Base-by-base conservation (phyloP, 2,113 vertebrate genomes). In the Nymphicus hollandicus region DNA sequence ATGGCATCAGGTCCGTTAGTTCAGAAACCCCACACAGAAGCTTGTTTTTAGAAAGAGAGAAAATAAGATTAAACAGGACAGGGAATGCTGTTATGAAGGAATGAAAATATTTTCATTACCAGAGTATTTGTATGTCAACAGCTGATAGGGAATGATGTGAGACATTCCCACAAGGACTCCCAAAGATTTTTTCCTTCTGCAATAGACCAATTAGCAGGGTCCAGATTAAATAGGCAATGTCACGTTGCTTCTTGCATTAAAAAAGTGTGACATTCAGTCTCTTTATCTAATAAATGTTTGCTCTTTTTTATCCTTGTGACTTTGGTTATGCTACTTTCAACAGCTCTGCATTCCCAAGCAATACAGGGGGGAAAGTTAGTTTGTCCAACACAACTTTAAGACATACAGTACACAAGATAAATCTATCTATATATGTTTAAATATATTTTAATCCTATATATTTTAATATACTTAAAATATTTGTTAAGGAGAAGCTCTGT, bases 91-190 rank as follows among this genome's bases (percentile, higher is more conserved):
- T 98, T 97, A 97, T 96, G 92, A 97, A 97, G 97, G 98, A 99
- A 98, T 98, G 98, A 98, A 99, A 99, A 99, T 99, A 99, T 99
- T 99, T 99, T 99, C 98, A 97, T 98, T 98, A 97, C 96, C 55
- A 97, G 97, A 97, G 97, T 98, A 98, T 98, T 98, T 98, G 97
- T 98, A 93, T 98, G 98, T 99, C 98, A 99, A 99, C 98, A 99
- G 97, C 97, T 98, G 98, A 98, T 98, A 98, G 97, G 76, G 88
- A 77, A 95, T 91, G 95, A 93, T 91, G 91, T 97, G 98, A 98
- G 97, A 86, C 97, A 92, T 98, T 98, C 98, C 97, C 98, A 98
- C 96, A 98, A 98, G 98, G 97, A 97, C 96, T 58, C 74, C 91
- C 76, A 79, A 70, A 87, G 93, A 91, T 49, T 97, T 91, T 91